Evolutionary conservation across 2,797 vertebrate genomes (phyloP), one percentile per base, ranked within the genome.

Genomic region (Lerista edwardsae): DNA sequence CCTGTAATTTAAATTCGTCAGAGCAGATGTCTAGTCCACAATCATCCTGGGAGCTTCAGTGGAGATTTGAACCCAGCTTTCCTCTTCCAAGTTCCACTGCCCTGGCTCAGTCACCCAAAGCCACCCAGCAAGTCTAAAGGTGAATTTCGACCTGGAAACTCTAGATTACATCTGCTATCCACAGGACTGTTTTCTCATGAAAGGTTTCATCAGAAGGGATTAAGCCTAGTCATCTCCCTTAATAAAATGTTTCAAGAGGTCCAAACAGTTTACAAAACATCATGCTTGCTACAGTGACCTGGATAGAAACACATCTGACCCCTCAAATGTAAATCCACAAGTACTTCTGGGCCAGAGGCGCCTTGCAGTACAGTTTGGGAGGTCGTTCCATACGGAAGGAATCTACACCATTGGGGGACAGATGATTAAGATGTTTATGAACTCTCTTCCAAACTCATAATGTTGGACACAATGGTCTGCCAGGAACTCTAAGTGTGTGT

Each of bases 391-490:
- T 76, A 86, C 75, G 27, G 87, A 84, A 87, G 85, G 91, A 80
- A 69, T 84, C 79, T 86, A 67, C 79, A 41, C 84, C 23, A 2
- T 71, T 9, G 80, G 75, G 75, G 77, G 72, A 74, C 77, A 61
- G 84, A 83, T 81, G 82, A 88, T 73, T 80, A 62, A 87, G 80
- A 80, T 75, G 82, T 87, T 91, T 93, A 88, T 71, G 77, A 83
- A 82, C 71, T 68, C 87, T n/a, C 59, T 80, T 87, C 71, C 51
- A 61, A 80, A 76, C 51, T 89, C 80, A 88, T 61, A 86, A 80
- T 1, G 2, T 76, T 76, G 59, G 79, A 80, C 25, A 36, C n/a
- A 80, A 73, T 12, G 62, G 44, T 64, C 88, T 91, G 92, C 84
- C 92, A 89, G 86, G 86, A 83, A 64, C 44, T 82, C 65, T 61